These are phyloP conservation scores for Myopa tessellatipennis DNA, from an alignment of 2,888 invertebrate species.

Conservation along the genomic window DNA sequence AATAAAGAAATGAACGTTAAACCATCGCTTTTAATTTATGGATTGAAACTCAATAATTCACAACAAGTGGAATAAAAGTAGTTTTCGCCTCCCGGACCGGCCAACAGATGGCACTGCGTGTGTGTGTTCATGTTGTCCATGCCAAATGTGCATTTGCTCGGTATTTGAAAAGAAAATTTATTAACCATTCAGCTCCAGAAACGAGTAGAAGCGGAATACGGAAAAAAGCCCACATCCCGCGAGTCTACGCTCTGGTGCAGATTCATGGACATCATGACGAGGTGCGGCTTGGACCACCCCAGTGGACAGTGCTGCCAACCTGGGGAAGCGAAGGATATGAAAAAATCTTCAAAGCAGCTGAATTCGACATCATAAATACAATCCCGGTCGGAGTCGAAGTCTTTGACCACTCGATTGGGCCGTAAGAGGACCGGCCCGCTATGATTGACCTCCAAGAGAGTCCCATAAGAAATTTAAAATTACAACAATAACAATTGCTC, in stretches of 20 bases:
- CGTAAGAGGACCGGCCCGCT: no score
- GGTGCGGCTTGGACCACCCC: neutral
- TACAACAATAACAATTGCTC: no score
- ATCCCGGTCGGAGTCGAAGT: no score
- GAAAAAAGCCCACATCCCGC: neutral
- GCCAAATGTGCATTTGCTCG: slow-evolving; percentile 27
- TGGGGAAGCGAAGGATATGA: no score
- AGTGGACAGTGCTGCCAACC: neutral
- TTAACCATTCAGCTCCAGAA: slow-evolving; percentile 19
- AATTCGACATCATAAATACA: no score
- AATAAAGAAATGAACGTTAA: slow-evolving; percentile 40
- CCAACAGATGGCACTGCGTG: neutral
- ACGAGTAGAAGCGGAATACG: neutral
- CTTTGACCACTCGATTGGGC: no score
- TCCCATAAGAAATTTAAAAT: no score
- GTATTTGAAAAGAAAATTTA: slow-evolving; percentile 37
- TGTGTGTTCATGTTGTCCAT: neutral
- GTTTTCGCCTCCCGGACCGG: slow-evolving; percentile 17
- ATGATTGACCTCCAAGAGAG: no score
- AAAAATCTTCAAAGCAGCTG: no score
- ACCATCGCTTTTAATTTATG: slow-evolving; percentile 39
- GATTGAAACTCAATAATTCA: slow-evolving; percentile 40
- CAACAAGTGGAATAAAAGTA: slow-evolving; percentile 22
- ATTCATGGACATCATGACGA: neutral
- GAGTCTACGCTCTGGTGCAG: neutral